Evolutionary conservation across 64 coral and sea anemone species (phyloP), one percentile per base, ranked within the genome.

Genomic region (Pocillopora verrucosa): DNA sequence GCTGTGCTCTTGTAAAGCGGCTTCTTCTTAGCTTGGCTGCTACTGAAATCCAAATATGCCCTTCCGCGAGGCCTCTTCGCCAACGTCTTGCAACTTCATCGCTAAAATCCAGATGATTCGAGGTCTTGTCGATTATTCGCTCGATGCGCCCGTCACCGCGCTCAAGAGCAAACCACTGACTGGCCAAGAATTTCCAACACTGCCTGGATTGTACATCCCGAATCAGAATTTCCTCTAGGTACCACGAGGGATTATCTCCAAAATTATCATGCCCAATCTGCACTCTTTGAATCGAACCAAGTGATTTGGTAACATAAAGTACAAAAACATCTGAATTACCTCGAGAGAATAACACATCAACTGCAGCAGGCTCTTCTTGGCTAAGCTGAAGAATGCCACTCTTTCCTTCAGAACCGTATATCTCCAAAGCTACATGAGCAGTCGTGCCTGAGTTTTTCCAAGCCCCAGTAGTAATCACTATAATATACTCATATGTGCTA

Each of bases 41-140:
- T 1, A 94, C 74, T 11, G 92, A 94, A 13, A 94, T 26, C 92
- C 92, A 94, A 13, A 89, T 22, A 64, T 94, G 92, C 5, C 84
- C 65, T 7, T 93, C 82, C 10, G 69, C 68, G 11, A 94, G 78
- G 16, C 81, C 77, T 22, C 80, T 90, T 12, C 20, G 6, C 65
- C 63, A 78, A 36, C 79, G 65, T 41, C 12, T 20, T 1, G 19
- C 61, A 22, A 90, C n/a, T 12, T 75, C 9, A 16, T 5, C 69
- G 2, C 34, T 69, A 37, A 89, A 90, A 22, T 13, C 26, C 10
- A 4, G 11, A 2, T 68, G 17, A 30, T 22, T 34, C 11, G 78
- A 6, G 14, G 65, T 15, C 13, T 22, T n/a, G 1, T 83, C 35
- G 17, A 80, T 22, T 13, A 69, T 9, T 15, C 41, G 22, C 38